These are phyloP conservation scores for Scolanthus callimorphus DNA, from an alignment of 92 coral and sea anemone species.

Conservation along the genomic window DNA sequence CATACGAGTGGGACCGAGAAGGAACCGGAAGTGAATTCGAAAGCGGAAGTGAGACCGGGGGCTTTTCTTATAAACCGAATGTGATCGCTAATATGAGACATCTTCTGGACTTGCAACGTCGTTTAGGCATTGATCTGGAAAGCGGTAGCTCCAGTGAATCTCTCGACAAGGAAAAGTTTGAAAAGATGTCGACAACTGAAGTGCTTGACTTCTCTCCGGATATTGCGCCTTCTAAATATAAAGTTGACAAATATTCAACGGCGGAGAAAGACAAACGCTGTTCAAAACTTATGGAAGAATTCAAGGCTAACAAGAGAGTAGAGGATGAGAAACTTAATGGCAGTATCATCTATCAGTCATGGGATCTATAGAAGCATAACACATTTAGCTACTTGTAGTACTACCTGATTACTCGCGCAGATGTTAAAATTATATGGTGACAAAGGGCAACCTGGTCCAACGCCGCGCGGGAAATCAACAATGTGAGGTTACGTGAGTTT, in stretches of 20 bases:
- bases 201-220: slow-evolving; percentile 40
- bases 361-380: slow-evolving; percentile 61
- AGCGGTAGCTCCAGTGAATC: slow-evolving; percentile 60
- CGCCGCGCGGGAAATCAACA: too few relatives aligned
- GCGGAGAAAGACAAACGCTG: slow-evolving; percentile 88
- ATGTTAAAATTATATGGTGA: too few relatives aligned
- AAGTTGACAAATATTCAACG: slow-evolving; percentile 62
- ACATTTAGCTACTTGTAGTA: too few relatives aligned
- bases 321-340: slow-evolving; percentile 41
- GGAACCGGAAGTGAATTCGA: slow-evolving; percentile 59
- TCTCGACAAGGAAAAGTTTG: slow-evolving; percentile 44
- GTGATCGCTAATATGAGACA: slow-evolving; percentile 35
- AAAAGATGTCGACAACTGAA: slow-evolving; percentile 56
- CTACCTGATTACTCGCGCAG: too few relatives aligned
- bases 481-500: too few relatives aligned
- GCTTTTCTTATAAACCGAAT: slow-evolving; percentile 25
- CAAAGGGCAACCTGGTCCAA: too few relatives aligned
- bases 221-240: slow-evolving; percentile 55
- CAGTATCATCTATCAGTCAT: slow-evolving; percentile 78
- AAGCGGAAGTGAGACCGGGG: slow-evolving; percentile 50
- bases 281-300: slow-evolving; percentile 83
- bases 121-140: slow-evolving; percentile 45
- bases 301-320: slow-evolving; percentile 64
- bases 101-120: slow-evolving; percentile 22
- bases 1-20: slow-evolving; percentile 80